A percentile compares a stretch with the other conserved stretches of the same genome.
phyloP scores from a whole-genome alignment of 1,140 invertebrate genomes.

The Drosophila bocqueti region DNA sequence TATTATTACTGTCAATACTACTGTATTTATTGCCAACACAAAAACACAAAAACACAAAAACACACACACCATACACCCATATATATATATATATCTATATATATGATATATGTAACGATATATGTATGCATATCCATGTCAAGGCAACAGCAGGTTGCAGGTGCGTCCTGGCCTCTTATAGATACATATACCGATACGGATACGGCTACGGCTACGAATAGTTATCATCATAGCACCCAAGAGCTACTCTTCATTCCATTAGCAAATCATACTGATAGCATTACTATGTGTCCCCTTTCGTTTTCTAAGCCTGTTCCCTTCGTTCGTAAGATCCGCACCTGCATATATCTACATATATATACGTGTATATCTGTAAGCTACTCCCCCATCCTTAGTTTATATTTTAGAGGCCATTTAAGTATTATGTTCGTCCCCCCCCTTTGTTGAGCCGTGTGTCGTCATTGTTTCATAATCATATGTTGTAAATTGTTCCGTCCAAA shows the following conservation, averaged over 20 bases:
- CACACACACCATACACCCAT: not conserved
- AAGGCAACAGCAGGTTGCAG: not conserved
- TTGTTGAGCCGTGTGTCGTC: slow-evolving; percentile 53
- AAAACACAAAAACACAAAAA: slow-evolving; percentile 18
- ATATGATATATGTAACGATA: slow-evolving; percentile 12
- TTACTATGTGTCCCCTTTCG: slow-evolving; percentile 17
- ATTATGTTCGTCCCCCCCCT: slow-evolving; percentile 50
- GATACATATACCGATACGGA: slow-evolving; percentile 21
- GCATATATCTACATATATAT: slow-evolving; percentile 1
- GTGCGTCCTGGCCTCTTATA: slow-evolving; percentile 28
- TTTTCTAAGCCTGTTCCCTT: slow-evolving; percentile 31
- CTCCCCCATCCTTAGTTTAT: slow-evolving; percentile 37
- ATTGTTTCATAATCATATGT: slow-evolving; percentile 84
- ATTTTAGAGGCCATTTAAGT: slow-evolving; percentile 60
- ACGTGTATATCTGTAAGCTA: slow-evolving; percentile 21
- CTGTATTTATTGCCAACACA: slow-evolving; percentile 34
- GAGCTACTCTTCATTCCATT: slow-evolving; percentile 73
- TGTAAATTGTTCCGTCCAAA: slow-evolving; percentile 84
- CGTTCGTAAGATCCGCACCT: slow-evolving; percentile 18
- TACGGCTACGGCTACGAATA: slow-evolving; percentile 12
- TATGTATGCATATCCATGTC: slow-evolving; percentile 24
- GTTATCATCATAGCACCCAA: slow-evolving; percentile 41
- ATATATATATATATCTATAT: no score
- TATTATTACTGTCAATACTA: slow-evolving; percentile 21
- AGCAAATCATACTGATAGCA: slow-evolving; percentile 54